phyloP scores from a whole-genome alignment of 2,113 vertebrate species.

The Polypterus senegalus region DNA sequence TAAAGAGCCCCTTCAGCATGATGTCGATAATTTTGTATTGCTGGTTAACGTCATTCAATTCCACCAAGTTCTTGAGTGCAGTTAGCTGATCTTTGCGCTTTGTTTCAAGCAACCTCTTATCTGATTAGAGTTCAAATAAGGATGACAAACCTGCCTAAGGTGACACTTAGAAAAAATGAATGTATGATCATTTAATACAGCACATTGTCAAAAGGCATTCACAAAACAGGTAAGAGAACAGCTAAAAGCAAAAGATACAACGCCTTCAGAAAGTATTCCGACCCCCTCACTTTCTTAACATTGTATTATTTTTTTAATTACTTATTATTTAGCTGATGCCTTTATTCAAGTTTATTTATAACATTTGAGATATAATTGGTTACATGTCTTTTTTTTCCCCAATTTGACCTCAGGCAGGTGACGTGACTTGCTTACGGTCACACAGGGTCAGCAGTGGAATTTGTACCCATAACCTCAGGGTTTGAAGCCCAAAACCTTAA shows the following conservation, averaged over 20 bases:
- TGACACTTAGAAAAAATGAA: background rate
- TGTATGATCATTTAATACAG: background rate
- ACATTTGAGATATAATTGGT: too few relatives aligned
- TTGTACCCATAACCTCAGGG: too few relatives aligned
- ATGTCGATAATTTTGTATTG: slow-evolving; percentile 98
- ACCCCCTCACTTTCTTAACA: too few relatives aligned
- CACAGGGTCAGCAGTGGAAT: too few relatives aligned
- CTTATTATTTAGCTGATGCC: too few relatives aligned
- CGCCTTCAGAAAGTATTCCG: too few relatives aligned
- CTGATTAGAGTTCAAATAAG: slow-evolving; percentile 41
- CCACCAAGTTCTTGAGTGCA: slow-evolving; percentile 85
- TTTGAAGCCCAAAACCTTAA: background rate
- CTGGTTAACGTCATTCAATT: slow-evolving; percentile 91
- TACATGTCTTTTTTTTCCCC: too few relatives aligned
- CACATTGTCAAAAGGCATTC: background rate
- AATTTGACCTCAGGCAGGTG: too few relatives aligned
- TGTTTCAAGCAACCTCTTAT: slow-evolving; percentile 93
- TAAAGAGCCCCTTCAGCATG: slow-evolving; percentile 96
- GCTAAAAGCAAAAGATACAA: too few relatives aligned
- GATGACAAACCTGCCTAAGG: background rate
- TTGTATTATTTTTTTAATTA: too few relatives aligned
- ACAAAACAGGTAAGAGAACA: background rate
- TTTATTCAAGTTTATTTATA: too few relatives aligned
- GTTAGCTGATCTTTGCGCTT: slow-evolving; percentile 93
- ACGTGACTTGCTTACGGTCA: too few relatives aligned